Conservation (phyloP, 2,113 vertebrate species). For the Lates calcarifer region DNA sequence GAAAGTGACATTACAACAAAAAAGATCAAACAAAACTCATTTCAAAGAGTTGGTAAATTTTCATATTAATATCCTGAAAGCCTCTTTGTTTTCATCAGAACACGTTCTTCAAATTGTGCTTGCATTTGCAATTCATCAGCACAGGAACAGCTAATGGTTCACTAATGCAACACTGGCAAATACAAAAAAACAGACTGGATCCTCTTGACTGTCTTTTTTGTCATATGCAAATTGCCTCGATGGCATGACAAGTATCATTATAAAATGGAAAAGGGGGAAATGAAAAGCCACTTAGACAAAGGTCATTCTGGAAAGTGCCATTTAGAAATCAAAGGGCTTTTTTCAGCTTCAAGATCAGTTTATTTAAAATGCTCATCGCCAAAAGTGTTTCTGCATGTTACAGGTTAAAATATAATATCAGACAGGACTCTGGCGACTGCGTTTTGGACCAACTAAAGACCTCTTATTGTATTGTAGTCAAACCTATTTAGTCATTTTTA, state of each 20-base stretch:
- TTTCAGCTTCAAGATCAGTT: not conserved
- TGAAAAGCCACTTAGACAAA: not conserved
- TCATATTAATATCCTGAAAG: constrained; percentile 4
- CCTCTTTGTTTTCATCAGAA: not conserved
- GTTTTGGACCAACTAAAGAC: too few relatives aligned
- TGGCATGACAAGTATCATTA: not conserved
- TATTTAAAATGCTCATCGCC: not conserved
- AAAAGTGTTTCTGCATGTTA: not conserved
- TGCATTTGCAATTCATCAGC: constrained; percentile 18
- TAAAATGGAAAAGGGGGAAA: not conserved
- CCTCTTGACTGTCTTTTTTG: not conserved
- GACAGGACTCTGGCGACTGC: too few relatives aligned
- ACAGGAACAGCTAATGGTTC: not conserved
- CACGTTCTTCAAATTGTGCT: not conserved
- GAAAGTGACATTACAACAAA: not conserved
- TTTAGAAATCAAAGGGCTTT: not conserved
- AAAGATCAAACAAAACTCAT: not conserved
- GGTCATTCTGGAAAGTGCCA: not conserved
- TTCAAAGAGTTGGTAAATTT: not conserved
- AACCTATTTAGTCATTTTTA: too few relatives aligned
- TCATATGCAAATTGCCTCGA: not conserved
- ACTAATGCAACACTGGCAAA: not conserved
- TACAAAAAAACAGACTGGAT: not conserved
- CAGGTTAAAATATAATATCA: too few relatives aligned
- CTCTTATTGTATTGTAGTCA: too few relatives aligned